Percentiles rank a stretch among this genome's conserved stretches.
Evolutionary conservation across 2,113 vertebrate species (phyloP).

Genomic region (Coturnix japonica): DNA sequence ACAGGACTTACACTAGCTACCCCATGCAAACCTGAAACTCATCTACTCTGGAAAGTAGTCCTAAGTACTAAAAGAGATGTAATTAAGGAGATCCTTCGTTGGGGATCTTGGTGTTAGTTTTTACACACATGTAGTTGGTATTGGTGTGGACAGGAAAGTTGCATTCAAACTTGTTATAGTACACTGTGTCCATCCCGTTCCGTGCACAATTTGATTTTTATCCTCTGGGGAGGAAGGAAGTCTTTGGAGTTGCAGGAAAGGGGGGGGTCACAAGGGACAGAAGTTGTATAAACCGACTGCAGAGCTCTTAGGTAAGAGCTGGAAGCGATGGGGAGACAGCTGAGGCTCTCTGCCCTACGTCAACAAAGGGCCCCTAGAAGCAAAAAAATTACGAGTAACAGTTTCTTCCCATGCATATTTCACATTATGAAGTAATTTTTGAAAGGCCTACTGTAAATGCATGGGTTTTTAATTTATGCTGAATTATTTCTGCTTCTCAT

Average conservation of each 20-base stretch:
- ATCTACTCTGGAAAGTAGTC: neutral
- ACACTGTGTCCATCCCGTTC: neutral
- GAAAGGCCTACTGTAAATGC: neutral
- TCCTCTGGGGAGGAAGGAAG: neutral
- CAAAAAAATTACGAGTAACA: neutral
- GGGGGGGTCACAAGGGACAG: rapidly evolving
- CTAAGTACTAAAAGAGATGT: neutral
- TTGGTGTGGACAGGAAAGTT: neutral
- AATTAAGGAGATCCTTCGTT: neutral
- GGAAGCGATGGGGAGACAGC: neutral
- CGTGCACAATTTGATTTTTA: neutral
- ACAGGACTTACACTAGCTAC: rapidly evolving
- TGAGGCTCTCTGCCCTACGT: neutral
- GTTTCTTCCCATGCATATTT: neutral
- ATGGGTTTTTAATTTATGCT: neutral
- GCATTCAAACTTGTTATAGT: neutral
- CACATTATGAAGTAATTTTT: neutral
- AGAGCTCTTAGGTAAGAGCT: neutral
- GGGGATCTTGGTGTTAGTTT: neutral
- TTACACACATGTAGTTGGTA: neutral
- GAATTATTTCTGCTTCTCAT: neutral
- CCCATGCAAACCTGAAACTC: neutral
- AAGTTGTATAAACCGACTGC: neutral
- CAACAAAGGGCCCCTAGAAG: neutral
- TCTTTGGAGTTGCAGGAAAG: neutral